Evolutionary conservation across 2,888 invertebrate species (phyloP).

Genomic region (Hemistola chrysoprasaria): DNA sequence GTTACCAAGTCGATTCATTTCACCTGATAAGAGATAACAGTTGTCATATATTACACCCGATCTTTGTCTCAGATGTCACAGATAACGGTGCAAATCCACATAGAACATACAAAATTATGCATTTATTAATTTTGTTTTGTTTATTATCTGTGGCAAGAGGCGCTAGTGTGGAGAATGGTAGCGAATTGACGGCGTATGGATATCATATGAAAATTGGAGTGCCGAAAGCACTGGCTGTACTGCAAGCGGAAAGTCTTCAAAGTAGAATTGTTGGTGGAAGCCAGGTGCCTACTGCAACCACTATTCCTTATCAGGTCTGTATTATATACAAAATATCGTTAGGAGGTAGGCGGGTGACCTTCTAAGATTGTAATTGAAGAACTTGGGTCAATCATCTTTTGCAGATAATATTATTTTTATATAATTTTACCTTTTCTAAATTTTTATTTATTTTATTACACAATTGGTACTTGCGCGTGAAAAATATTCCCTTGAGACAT

Average conservation of each 20-base stretch:
- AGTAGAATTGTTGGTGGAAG: constrained; percentile 53
- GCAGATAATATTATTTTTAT: no score
- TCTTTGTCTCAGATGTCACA: constrained; percentile 8
- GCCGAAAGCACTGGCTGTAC: constrained; percentile 40
- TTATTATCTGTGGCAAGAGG: not conserved
- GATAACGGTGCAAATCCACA: constrained; percentile 1
- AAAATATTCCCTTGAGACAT: no score
- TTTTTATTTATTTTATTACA: no score
- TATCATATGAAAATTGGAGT: constrained; percentile 55
- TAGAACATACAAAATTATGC: no score
- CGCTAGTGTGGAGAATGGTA: constrained; percentile 12
- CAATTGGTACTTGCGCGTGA: no score
- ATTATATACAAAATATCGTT: no score
- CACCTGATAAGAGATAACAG: constrained; percentile 10
- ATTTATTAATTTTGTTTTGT: constrained; percentile 3
- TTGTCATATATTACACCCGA: constrained; percentile 9
- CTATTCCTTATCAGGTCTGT: constrained; percentile 56
- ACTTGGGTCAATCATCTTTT: no score
- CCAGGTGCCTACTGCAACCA: constrained; percentile 34
- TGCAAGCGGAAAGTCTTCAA: constrained; percentile 28
- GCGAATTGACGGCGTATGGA: constrained; percentile 25
- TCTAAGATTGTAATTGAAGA: no score
- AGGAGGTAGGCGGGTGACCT: no score
- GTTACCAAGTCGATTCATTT: no score
- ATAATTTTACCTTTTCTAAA: no score